These are phyloP conservation scores for Melospiza georgiana DNA, from an alignment of 2,113 vertebrate species.

Conservation along the genomic window DNA sequence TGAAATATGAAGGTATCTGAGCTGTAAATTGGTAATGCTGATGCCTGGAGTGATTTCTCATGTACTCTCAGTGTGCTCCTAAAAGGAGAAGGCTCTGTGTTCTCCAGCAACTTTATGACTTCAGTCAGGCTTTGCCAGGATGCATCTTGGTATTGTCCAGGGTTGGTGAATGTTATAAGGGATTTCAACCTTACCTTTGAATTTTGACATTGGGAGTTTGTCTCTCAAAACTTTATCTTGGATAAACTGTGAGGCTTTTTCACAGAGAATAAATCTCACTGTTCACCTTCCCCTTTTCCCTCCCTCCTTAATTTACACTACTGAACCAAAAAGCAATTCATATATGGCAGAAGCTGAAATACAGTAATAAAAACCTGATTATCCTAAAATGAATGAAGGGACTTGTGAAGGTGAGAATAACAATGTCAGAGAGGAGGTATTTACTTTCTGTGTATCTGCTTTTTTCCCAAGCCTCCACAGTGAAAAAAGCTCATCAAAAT, in stretches of 20 bases:
- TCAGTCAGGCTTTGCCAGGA: not conserved
- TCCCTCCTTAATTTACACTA: not conserved
- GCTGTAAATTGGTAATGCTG: not conserved
- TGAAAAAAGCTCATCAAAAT: slow-evolving; percentile 45
- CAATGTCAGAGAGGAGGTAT: not conserved
- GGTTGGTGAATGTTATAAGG: not conserved
- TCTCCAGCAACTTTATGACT: not conserved
- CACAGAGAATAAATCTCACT: not conserved
- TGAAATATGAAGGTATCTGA: not conserved
- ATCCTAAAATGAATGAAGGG: not conserved
- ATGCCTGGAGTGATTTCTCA: not conserved
- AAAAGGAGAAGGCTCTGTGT: not conserved
- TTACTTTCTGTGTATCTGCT: not conserved
- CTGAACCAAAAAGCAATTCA: not conserved
- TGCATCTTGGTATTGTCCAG: not conserved
- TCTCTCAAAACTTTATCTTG: not conserved
- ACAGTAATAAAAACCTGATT: not conserved
- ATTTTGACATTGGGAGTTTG: not conserved
- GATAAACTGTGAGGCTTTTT: not conserved
- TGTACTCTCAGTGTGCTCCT: not conserved
- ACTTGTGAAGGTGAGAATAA: not conserved
- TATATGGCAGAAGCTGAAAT: not conserved
- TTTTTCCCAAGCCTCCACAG: not conserved
- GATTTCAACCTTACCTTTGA: not conserved
- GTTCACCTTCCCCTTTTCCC: not conserved